Percentiles rank a stretch among this genome's conserved stretches.
Conservation (phyloP, 2,888 invertebrate genomes). For the Amblyjoppa fuscipennis region DNA sequence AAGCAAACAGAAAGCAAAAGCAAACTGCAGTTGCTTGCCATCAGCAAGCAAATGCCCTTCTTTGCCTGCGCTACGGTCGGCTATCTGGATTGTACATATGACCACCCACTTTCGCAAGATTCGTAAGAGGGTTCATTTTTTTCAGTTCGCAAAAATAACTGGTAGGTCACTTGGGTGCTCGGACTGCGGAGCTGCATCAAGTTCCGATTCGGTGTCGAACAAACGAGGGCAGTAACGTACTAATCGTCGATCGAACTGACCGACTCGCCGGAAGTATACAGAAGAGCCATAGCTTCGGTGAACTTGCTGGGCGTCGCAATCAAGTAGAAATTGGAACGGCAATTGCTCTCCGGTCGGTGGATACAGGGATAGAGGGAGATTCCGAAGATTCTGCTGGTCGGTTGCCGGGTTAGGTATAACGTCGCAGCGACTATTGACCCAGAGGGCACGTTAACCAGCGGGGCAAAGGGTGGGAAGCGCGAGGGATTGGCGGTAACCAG, state of each 20-base stretch:
- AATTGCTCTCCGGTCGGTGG: conserved; percentile 33
- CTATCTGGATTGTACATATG: no score
- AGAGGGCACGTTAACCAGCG: conserved; percentile 51
- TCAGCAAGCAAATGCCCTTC: no score
- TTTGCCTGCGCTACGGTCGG: no score
- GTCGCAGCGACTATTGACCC: conserved; percentile 61
- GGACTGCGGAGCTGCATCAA: neutral
- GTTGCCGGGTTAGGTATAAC: conserved; percentile 14
- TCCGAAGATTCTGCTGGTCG: conserved; percentile 50
- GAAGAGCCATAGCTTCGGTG: conserved; percentile 5
- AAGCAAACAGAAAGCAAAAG: no score
- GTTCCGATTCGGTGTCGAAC: neutral
- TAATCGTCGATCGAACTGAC: neutral
- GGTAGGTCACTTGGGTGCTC: neutral
- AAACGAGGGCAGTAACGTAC: neutral
- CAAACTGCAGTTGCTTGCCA: no score
- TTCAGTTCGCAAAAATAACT: neutral
- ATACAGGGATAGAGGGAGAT: conserved; percentile 18
- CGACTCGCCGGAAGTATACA: neutral
- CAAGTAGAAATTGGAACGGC: conserved; percentile 52
- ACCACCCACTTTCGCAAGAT: no score
- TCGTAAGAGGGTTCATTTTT: no score
- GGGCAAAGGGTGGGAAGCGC: conserved; percentile 27
- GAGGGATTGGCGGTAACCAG: conserved; percentile 48
- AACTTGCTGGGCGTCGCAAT: conserved; percentile 35